phyloP scores from a whole-genome alignment of 2,113 vertebrate species.

The Steatornis caripensis region DNA sequence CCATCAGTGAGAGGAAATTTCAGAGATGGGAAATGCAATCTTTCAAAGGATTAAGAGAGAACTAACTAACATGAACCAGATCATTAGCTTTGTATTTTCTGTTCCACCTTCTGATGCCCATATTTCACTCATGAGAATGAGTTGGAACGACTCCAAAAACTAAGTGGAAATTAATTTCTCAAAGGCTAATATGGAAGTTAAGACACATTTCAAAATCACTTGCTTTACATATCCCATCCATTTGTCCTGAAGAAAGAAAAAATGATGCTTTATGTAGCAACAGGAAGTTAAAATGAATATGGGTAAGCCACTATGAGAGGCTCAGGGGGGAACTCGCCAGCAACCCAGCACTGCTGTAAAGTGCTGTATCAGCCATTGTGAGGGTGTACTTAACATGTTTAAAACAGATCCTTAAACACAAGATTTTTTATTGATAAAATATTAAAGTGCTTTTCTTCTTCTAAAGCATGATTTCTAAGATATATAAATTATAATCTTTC shows the following conservation, averaged over 20 bases:
- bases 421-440: neutral
- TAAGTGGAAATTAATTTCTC: constrained; percentile 64
- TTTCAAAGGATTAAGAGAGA: constrained; percentile 69
- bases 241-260: constrained; percentile 24
- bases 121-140: constrained; percentile 59
- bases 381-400: neutral
- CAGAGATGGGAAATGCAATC: constrained; percentile 42
- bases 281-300: neutral
- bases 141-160: constrained; percentile 35
- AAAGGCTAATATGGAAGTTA: constrained; percentile 55
- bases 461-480: neutral
- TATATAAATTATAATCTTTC: neutral
- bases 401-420: neutral
- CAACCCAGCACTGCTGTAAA: neutral
- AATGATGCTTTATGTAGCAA: constrained; percentile 28
- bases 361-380: neutral
- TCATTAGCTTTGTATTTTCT: constrained; percentile 72
- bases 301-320: neutral
- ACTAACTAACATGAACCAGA: constrained; percentile 70
- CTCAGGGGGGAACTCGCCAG: neutral
- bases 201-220: constrained; percentile 41
- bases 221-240: constrained; percentile 27
- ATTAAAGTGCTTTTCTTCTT: neutral
- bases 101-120: constrained; percentile 63
- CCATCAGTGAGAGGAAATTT: constrained; percentile 21